Conservation (phyloP, 2,888 invertebrate species). For the Panopea generosa region DNA sequence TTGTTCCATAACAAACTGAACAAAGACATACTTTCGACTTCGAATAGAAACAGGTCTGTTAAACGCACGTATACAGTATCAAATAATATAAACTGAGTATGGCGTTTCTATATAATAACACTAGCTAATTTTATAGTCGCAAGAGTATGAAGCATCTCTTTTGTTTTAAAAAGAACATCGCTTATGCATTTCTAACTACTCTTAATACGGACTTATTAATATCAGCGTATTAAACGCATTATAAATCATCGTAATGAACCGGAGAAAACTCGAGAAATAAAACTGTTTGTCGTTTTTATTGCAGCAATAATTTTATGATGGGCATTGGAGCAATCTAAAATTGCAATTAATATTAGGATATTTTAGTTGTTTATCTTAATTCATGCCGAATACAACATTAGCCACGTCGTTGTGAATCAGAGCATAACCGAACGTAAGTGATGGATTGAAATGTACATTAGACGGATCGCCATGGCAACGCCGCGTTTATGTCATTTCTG, state of each 20-base stretch:
- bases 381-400: conserved; percentile 37
- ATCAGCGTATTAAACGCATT: conserved; percentile 16
- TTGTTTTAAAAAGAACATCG: conserved; percentile 30
- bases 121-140: background rate
- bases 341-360: conserved; percentile 18
- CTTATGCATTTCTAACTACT: background rate
- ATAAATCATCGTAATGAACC: conserved; percentile 39
- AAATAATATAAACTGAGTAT: too few species aligned
- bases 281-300: conserved; percentile 34
- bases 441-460: conserved; percentile 62
- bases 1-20: too few species aligned
- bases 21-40: too few species aligned
- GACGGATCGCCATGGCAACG: conserved; percentile 54
- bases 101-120: conserved; percentile 35
- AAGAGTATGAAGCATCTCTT: conserved; percentile 26
- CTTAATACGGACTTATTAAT: conserved; percentile 33
- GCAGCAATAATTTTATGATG: conserved; percentile 17
- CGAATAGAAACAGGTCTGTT: too few species aligned
- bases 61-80: too few species aligned
- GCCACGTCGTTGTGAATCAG: conserved; percentile 25
- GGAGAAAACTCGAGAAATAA: conserved; percentile 13
- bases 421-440: conserved; percentile 48
- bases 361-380: conserved; percentile 35
- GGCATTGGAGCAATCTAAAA: conserved; percentile 24
- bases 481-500: conserved; percentile 58